These are phyloP conservation scores for Rhinogobius similis DNA, from an alignment of 2,113 vertebrate species.

Conservation along the genomic window DNA sequence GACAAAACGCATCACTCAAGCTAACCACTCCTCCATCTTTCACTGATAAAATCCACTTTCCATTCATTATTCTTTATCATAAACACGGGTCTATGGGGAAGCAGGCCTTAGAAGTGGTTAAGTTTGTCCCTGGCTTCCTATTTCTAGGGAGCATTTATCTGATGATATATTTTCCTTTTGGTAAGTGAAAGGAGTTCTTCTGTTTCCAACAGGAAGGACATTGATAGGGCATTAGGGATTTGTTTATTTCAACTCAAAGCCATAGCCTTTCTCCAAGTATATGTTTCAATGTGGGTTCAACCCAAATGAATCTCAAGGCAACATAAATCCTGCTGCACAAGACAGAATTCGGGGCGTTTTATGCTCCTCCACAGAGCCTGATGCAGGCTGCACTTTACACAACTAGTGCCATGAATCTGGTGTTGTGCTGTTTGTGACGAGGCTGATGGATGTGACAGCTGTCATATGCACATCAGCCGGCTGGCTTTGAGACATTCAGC, in stretches of 20 bases:
- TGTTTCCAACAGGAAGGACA: conserved; percentile 76
- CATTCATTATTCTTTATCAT: conserved; percentile 77
- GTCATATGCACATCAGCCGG: conserved; percentile 72
- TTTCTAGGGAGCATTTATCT: conserved; percentile 76
- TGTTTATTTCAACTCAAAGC: conserved; percentile 78
- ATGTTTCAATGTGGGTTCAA: conserved; percentile 66
- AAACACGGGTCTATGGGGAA: conserved; percentile 69
- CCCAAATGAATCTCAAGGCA: conserved; percentile 74
- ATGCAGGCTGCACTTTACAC: conserved; percentile 59
- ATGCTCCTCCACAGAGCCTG: conserved; percentile 63
- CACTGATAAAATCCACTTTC: conserved; percentile 78
- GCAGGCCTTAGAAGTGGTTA: conserved; percentile 75
- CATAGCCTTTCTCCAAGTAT: conserved; percentile 70
- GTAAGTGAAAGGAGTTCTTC: conserved; percentile 75
- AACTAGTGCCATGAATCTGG: conserved; percentile 56
- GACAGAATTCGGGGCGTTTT: conserved; percentile 70
- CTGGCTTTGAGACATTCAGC: conserved; percentile 62
- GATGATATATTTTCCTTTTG: conserved; percentile 77
- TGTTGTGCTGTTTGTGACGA: conserved; percentile 64
- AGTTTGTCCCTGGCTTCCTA: conserved; percentile 72
- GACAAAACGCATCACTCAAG: conserved; percentile 77
- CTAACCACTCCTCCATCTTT: conserved; percentile 72
- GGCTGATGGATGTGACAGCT: conserved; percentile 71
- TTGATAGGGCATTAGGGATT: conserved; percentile 78
- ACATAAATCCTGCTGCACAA: conserved; percentile 70